Conservation (phyloP, 2,888 invertebrate species). For the Lacanobia wlatinum region DNA sequence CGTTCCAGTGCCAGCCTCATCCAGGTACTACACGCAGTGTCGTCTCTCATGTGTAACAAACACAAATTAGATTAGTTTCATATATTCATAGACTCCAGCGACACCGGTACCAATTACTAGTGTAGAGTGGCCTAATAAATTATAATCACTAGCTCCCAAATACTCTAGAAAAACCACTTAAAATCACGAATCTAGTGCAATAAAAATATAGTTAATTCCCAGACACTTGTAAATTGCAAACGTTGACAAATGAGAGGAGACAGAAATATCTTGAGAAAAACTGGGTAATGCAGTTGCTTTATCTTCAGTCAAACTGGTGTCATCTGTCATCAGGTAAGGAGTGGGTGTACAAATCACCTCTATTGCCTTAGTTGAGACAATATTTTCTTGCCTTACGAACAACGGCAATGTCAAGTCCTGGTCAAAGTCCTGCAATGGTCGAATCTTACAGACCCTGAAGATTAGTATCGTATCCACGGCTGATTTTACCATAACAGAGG, state of each 20-base stretch:
- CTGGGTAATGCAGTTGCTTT: conserved; percentile 39
- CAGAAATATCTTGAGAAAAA: conserved; percentile 36
- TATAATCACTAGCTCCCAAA: conserved; percentile 15
- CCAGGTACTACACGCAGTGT: no score
- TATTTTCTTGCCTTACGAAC: background rate
- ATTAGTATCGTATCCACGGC: background rate
- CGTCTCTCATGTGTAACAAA: background rate
- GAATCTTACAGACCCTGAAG: background rate
- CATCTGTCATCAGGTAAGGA: conserved; percentile 34
- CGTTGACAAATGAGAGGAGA: conserved; percentile 52
- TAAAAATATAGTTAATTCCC: conserved; percentile 37
- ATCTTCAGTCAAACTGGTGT: conserved; percentile 21
- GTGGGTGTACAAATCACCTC: conserved; percentile 36
- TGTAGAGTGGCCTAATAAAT: background rate
- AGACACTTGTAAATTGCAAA: conserved; percentile 45
- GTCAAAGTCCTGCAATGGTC: background rate
- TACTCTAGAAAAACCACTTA: background rate
- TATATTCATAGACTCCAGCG: background rate
- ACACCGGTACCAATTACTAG: background rate
- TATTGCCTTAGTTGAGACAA: conserved; percentile 2
- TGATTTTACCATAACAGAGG: background rate
- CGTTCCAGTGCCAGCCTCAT: no score
- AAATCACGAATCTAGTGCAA: conserved; percentile 24
- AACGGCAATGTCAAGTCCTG: background rate
- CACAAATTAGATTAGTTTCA: background rate